Base-by-base conservation (phyloP, 1,140 invertebrate genomes). In the Andrena cerasifolii region DNA sequence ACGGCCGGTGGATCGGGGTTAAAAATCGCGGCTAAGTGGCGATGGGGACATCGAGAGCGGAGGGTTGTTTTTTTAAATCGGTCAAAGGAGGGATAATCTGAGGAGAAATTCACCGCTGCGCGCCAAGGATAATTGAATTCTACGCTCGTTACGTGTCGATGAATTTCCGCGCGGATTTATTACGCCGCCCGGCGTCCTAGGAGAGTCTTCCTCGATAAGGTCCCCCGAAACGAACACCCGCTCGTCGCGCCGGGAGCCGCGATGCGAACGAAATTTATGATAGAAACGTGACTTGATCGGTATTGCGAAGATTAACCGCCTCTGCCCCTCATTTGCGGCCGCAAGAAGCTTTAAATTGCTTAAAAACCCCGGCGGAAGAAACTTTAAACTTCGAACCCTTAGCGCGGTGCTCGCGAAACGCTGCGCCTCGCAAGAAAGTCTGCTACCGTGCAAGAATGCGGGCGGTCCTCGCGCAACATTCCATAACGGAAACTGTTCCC, bases 401-500 rank as follows among this genome's bases (percentile, higher is more conserved):
- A n/a, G n/a, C 24, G 5, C 53, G 53, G 3, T 28, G 4, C 24
- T 56, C 54, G 56, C 36, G 21, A 58, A 58, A 10, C 8, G 18
- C 8, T 24, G 58, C 8, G 18, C 3, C 5, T 45, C 33, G n/a
- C 31, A 43, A 63, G 40, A 75, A 75, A 6, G 26, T 49, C 26
- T 40, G 16, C 12, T n/a, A 8, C 45, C 4, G 26, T 10, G 45
- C 3, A 49, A 65, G 49, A 65, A 79, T 53, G 47, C 70, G 68
- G 16, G 24, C 26, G 49, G 12, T 63, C 26, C 63, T 36, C n/a
- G 36, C 63, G 61, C 47, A 67, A 66, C 76, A 40, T 76, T 79
- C 76, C 68, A 62, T 49, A 68, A 68, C 24, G 56, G 21, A 67
- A 68, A 77, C 56, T 77, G 54, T 3, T 53, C 61, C 43, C 40